Conservation (phyloP, 2,797 vertebrate species). For the Alfaro cultratus region DNA sequence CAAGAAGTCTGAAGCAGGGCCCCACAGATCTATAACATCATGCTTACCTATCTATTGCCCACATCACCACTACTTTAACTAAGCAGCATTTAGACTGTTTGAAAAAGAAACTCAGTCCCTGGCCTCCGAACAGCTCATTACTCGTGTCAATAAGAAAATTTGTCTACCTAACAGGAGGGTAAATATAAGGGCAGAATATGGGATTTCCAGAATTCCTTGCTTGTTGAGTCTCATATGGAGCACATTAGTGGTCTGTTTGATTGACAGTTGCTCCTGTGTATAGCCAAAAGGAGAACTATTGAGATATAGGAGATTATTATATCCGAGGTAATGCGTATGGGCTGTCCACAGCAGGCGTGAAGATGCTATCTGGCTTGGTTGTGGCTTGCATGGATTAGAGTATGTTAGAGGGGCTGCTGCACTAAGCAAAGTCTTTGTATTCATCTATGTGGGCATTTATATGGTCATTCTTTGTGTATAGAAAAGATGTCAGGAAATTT, state of each 20-base stretch:
- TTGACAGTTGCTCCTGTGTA: slow-evolving; percentile 81
- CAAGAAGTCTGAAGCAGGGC: slow-evolving; percentile 65
- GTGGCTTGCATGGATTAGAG: slow-evolving; percentile 64
- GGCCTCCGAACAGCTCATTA: slow-evolving; percentile 62
- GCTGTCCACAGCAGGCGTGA: slow-evolving; percentile 68
- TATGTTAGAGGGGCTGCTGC: slow-evolving; percentile 59
- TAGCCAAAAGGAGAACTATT: slow-evolving; percentile 71
- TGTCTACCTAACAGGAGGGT: slow-evolving; percentile 76
- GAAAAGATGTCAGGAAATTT: background rate
- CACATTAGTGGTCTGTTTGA: slow-evolving; percentile 76
- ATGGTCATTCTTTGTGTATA: slow-evolving; percentile 7
- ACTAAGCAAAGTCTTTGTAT: slow-evolving; percentile 25
- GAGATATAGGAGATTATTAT: slow-evolving; percentile 78
- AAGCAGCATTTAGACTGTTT: slow-evolving; percentile 45
- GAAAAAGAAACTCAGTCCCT: slow-evolving; percentile 55
- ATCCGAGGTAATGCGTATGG: slow-evolving; percentile 79
- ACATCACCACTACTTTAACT: slow-evolving; percentile 49
- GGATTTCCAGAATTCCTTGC: slow-evolving; percentile 76
- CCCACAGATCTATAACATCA: slow-evolving; percentile 61
- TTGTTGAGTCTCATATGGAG: slow-evolving; percentile 74
- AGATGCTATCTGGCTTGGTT: slow-evolving; percentile 68
- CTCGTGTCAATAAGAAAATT: slow-evolving; percentile 78
- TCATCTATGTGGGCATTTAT: slow-evolving; percentile 22
- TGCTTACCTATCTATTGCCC: slow-evolving; percentile 54
- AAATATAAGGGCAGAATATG: slow-evolving; percentile 77